Conservation (phyloP, 1,140 invertebrate species). For the Laodelphax striatellus region DNA sequence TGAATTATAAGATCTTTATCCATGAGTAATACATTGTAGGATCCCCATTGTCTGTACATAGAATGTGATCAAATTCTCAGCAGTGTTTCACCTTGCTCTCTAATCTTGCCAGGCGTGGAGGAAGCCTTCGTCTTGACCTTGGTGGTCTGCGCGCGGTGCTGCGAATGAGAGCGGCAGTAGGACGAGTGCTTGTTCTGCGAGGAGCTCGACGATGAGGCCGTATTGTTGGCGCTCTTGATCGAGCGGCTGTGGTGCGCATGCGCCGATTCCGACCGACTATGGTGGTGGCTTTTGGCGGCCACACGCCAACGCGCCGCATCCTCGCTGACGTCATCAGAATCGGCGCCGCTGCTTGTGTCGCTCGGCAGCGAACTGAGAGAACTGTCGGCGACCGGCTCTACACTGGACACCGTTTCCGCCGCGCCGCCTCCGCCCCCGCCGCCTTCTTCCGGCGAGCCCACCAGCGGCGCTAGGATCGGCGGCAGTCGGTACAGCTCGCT, state of each 20-base stretch:
- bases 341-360: constrained; percentile 19
- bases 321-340: no score
- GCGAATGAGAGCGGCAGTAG: constrained; percentile 20
- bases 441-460: constrained; percentile 2
- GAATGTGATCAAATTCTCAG: no score
- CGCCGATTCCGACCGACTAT: constrained; percentile 12
- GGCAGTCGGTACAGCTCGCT: constrained; percentile 45
- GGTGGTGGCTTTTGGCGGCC: no score
- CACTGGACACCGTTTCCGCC: constrained; percentile 44
- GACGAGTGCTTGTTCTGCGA: no score
- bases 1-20: no score
- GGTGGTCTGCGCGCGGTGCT: constrained; percentile 46
- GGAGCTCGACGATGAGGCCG: no score
- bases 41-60: no score
- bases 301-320: no score
- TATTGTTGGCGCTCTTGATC: constrained; percentile 28
- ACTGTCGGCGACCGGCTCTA: constrained; percentile 52
- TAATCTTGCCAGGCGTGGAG: constrained; percentile 41
- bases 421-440: constrained; percentile 16
- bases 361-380: constrained; percentile 42
- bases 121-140: constrained; percentile 40
- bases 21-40: no score
- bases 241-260: constrained; percentile 21
- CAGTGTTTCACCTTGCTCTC: constrained; percentile 49
- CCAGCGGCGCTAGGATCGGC: constrained; percentile 48